phyloP scores from a whole-genome alignment of 2,113 vertebrate species.

The Etheostoma cragini region DNA sequence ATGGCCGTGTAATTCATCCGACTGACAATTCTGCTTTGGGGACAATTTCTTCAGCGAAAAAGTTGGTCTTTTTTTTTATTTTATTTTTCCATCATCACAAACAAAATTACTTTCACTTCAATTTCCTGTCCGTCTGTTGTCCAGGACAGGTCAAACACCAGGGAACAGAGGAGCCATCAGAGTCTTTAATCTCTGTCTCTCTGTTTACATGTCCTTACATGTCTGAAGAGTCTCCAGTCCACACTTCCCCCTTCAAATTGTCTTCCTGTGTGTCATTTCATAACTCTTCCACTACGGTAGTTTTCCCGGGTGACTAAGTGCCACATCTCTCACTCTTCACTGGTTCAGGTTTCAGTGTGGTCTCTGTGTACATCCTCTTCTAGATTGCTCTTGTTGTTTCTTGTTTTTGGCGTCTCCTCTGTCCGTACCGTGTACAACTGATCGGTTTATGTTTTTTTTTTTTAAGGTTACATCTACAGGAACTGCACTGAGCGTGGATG shows the following conservation, averaged over 20 bases:
- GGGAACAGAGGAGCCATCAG: background rate
- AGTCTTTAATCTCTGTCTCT: background rate
- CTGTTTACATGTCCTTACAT: background rate
- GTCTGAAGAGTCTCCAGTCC: background rate
- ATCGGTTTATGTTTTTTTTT: conserved; percentile 4
- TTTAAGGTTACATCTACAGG: conserved; percentile 70
- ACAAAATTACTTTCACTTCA: background rate
- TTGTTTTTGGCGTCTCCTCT: background rate
- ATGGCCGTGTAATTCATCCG: background rate
- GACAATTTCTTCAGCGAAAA: background rate
- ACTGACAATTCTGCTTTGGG: background rate
- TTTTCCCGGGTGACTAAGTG: background rate
- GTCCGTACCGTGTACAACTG: background rate
- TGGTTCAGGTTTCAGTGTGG: background rate
- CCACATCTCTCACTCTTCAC: background rate
- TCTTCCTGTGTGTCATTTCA: background rate
- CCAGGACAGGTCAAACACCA: background rate
- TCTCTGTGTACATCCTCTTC: background rate
- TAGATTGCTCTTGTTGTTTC: background rate
- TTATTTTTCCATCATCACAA: background rate
- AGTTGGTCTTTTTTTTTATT: background rate
- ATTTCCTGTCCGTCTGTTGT: background rate
- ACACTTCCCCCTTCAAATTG: background rate
- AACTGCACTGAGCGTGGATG: conserved; percentile 76
- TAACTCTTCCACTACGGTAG: background rate